Evolutionary conservation across 2,797 vertebrate species (phyloP), one percentile per base, ranked within the genome.

Genomic region (Acipenser transmontanus): DNA sequence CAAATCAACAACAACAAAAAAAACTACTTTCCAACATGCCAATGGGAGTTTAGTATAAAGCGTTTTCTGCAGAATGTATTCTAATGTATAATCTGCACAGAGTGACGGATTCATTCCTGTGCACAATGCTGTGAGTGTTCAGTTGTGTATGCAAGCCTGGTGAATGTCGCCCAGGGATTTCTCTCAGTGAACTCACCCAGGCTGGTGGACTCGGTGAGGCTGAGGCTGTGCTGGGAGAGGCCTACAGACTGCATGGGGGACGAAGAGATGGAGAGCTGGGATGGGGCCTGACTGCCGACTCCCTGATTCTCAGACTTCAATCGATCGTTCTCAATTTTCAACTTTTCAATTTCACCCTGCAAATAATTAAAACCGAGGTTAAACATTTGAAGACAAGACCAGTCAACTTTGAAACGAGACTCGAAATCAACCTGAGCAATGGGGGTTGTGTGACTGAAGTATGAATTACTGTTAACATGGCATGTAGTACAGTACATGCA

Each of bases 321-420:
- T 0, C 84, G 81, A 59, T 93, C 91, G 0, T 94, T 94, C 75
- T 94, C 93, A 0, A 87, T 77, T 76, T 94, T 94, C 57, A 94
- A 69, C 75, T 93, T 92, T 61, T 94, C 92, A 56, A 94, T 93
- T 75, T 94, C 93, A 8, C 82, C 80, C 93, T 94, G 72, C 20
- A 49, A 59, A 62, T 10, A 50, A 59, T 63, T 50, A 61, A 34
- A 34, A 34, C 34, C 2, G 34, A 34, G 34, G 34, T 34, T 34
- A 34, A 34, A 34, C 34, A 34, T 34, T 34, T 34, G 34, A 57
- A 57, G 54, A 14, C 34, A 34, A 34, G 34, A 34, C 34, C 34
- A 34, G 34, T 34, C 34, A 34, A 3, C 11, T 57, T 14, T 6
- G 54, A 57, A 57, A 57, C 54, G 5, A 9, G 11, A 57, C 54